Evolutionary conservation across 2,113 vertebrate species (phyloP), one percentile per base, ranked within the genome.

Genomic region (Numenius arquata): DNA sequence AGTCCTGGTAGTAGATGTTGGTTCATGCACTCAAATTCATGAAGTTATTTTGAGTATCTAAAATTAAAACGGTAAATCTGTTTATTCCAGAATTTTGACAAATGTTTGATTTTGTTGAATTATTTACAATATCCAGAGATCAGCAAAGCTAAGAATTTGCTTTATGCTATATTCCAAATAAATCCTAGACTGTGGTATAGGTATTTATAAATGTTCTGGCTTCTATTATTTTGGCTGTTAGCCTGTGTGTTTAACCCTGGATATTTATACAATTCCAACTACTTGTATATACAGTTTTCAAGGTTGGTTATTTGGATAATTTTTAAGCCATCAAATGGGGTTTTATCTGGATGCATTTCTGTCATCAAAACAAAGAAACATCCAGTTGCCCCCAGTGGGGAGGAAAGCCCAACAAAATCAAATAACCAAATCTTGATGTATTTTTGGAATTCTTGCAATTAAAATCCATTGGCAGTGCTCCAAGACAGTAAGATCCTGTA

Each of bases 151-250:
- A 45, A 58, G 72, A 52, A 50, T 36, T 93, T 87, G 20, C 19
- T 93, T 71, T 75, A 30, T 78, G 43, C 9, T 63, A 34, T 50
- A 70, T 14, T 6, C 27, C 55, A 40, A 91, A 48, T 74, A 92
- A 84, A 47, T 82, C 22, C 38, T 61, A 36, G 40, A 59, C 43
- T 70, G 40, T 66, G 17, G 34, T 66, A 3, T 45, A 73, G 53
- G 25, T 83, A 61, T 90, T 92, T 90, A 19, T 82, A 73, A 50
- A 45, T 3, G 4, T 52, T 93, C 61, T 43, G 34, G 26, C 14
- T 52, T 89, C 72, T 78, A 27, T 88, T 88, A 62, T 72, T 94
- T 85, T 91, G 90, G 34, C 58, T 66, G 15, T n/a, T 80, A 84
- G 73, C 9, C 80, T 91, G 50, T 18, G 5, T 83, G 30, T 70